These are phyloP conservation scores for Eupithecia tripunctaria DNA, from an alignment of 2,888 invertebrate genomes.

Conservation along the genomic window DNA sequence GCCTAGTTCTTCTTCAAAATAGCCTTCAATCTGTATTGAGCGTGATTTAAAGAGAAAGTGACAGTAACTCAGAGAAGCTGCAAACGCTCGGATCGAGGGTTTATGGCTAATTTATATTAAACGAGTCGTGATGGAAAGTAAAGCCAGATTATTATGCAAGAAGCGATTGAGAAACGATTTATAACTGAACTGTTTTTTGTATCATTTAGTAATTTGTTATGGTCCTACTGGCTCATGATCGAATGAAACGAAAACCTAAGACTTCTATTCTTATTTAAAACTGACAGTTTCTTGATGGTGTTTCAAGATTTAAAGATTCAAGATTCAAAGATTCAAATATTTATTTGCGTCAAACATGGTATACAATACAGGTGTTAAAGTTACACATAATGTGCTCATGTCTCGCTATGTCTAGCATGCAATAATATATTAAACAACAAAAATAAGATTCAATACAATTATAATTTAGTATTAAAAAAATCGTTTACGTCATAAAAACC, in stretches of 20 bases:
- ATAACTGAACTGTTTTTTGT: background rate
- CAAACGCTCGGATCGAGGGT: background rate
- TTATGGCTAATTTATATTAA: slow-evolving; percentile 9
- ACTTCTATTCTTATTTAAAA: background rate
- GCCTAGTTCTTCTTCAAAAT: too few species aligned
- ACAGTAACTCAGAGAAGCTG: background rate
- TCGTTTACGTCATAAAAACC: too few species aligned
- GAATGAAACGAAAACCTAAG: background rate
- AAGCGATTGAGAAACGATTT: background rate
- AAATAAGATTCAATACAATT: too few species aligned
- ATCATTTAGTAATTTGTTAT: background rate
- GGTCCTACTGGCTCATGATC: background rate
- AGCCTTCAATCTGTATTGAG: background rate
- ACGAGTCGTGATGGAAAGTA: slow-evolving; percentile 11
- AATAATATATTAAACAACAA: too few species aligned
- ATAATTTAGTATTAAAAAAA: too few species aligned
- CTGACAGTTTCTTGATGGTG: too few species aligned
- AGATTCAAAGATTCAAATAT: too few species aligned
- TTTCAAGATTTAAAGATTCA: too few species aligned
- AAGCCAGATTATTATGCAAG: slow-evolving; percentile 2
- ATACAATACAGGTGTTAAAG: too few species aligned
- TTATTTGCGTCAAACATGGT: too few species aligned
- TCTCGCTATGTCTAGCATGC: too few species aligned
- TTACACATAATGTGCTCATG: too few species aligned
- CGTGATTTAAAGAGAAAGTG: background rate